Base-by-base conservation (phyloP, 2,113 vertebrate genomes). In the Phylloscopus trochiloides region DNA sequence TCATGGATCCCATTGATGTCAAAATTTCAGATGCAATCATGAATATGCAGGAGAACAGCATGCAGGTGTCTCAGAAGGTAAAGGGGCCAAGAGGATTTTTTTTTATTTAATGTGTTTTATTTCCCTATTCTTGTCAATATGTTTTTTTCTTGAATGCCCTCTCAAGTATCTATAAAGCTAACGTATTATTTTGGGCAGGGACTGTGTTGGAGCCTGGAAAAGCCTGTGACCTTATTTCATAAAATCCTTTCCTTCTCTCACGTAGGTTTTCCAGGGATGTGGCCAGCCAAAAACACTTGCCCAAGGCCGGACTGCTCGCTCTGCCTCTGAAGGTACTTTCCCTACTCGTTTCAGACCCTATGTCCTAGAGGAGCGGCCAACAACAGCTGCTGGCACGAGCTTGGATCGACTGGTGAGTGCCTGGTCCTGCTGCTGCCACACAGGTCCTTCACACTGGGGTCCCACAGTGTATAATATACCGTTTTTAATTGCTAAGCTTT, bases 31-130 rank as follows among this genome's bases (percentile, higher is more conserved):
- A 99, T 4, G 99, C 99, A 0, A 99, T 99, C 91, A 99, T 99
- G 99, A 99, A 99, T 97, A 99, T 99, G 99, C 99, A 99, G 95
- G 99, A 99, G 92, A 99, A 99, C 97, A 99, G 99, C 91, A 98
- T 99, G 96, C 99, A 99, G 70, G 99, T 99, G 80, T 99, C 99
- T 8, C 99, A 99, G 91, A 99, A 99, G 98, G 99, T 99, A 91
- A 48, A 94, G 82, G n/a, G 22, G 25, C 59, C 28, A 48, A 40
- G 47, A n/a, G 29, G 38, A 54, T 78, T 88, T 72, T 45, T 70
- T 90, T 76, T 90, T 52, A 34, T 58, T 52, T 38, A 17, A 3
- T 28, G 18, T n/a, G 28, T 25, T 74, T 51, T 34, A 47, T 88
- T 86, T 78, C 34, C 38, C 4, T 84, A 0, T 40, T 73, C 54